These are phyloP conservation scores for Gymnocephalus cernua DNA, from an alignment of 2,113 vertebrate genomes.

Conservation along the genomic window DNA sequence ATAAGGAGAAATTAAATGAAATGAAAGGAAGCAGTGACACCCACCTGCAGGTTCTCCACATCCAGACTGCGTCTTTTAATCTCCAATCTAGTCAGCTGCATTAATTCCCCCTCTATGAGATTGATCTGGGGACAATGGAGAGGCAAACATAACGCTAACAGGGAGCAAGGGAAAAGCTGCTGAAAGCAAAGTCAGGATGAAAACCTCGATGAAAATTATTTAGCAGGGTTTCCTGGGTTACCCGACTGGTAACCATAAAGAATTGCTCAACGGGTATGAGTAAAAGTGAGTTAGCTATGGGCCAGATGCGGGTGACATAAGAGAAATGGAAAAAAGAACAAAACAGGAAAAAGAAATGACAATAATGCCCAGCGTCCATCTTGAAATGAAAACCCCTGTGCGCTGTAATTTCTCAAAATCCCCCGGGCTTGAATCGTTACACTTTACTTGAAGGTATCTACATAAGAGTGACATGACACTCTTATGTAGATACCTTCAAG, in stretches of 20 bases:
- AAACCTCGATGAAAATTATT: conserved; percentile 29
- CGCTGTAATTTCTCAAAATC: no score
- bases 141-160: conserved; percentile 75
- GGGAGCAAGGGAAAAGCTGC: conserved; percentile 47
- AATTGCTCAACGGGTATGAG: not conserved
- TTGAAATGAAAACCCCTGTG: no score
- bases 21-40: conserved; percentile 71
- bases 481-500: no score
- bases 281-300: conserved; percentile 18
- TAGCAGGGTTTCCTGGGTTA: not conserved
- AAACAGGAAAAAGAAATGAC: not conserved
- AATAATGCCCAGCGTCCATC: not conserved
- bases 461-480: no score
- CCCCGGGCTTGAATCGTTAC: no score
- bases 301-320: not conserved
- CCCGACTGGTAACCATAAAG: not conserved
- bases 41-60: conserved; percentile 95
- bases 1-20: not conserved
- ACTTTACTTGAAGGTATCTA: no score
- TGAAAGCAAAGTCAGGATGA: conserved; percentile 8
- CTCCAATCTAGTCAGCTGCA: conserved; percentile 98
- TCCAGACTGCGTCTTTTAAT: conserved; percentile 96
- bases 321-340: not conserved
- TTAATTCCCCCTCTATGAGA: conserved; percentile 97
- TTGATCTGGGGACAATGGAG: conserved; percentile 96